phyloP scores from a whole-genome alignment of 2,888 invertebrate species.

The Imbricaverruca yamaguchii region DNA sequence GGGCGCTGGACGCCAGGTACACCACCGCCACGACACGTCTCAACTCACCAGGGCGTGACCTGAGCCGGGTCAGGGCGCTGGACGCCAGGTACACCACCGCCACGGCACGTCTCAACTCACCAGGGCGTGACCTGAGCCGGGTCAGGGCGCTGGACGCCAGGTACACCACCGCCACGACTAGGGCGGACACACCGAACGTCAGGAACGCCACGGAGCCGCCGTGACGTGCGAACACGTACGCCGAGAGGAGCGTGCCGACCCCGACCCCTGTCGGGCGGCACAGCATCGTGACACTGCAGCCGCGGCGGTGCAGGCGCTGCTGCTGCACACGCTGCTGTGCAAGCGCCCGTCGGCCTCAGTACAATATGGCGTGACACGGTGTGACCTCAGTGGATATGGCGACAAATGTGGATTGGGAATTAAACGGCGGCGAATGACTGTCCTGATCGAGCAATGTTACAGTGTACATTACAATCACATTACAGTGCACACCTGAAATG shows the following conservation, averaged over 20 bases:
- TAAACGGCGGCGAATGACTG: too few species aligned
- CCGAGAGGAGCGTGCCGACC: background rate
- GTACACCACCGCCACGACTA: background rate
- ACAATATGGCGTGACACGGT: background rate
- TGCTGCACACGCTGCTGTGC: too few species aligned
- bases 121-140: too few species aligned
- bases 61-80: too few species aligned
- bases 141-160: too few species aligned
- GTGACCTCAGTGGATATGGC: background rate
- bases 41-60: too few species aligned
- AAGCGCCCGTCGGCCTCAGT: too few species aligned
- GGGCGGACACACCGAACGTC: background rate
- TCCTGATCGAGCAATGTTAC: background rate
- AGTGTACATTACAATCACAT: too few species aligned
- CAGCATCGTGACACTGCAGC: background rate
- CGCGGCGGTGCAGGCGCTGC: too few species aligned
- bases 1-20: background rate
- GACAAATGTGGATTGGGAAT: background rate
- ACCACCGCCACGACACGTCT: background rate
- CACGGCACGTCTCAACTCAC: too few species aligned
- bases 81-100: background rate
- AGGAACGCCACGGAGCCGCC: conserved; percentile 1
- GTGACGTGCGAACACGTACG: background rate
- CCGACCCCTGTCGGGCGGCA: background rate
- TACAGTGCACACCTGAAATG: too few species aligned